These are phyloP conservation scores for Vulpes lagopus DNA, from an alignment of 2,113 vertebrate species.

Conservation along the genomic window DNA sequence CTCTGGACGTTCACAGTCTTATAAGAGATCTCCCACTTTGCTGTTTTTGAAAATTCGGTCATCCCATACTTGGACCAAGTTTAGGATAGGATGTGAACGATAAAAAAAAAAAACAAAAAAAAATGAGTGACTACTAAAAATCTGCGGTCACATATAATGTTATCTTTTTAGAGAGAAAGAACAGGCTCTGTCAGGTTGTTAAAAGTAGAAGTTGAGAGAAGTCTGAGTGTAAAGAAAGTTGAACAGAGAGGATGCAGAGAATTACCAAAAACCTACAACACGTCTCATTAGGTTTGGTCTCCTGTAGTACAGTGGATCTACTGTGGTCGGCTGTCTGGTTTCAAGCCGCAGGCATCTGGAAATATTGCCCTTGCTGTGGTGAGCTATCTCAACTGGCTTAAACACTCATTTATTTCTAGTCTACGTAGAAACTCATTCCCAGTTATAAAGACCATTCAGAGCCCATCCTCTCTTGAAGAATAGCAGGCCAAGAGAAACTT, in stretches of 20 bases:
- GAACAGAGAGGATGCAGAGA: constrained; percentile 79
- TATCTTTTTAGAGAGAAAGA: constrained; percentile 34
- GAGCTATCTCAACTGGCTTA: constrained; percentile 80
- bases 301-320: constrained; percentile 72
- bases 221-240: constrained; percentile 45
- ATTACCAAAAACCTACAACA: constrained; percentile 82
- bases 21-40: constrained; percentile 51
- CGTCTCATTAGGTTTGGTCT: constrained; percentile 80
- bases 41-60: constrained; percentile 77
- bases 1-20: constrained; percentile 56
- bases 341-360: constrained; percentile 75
- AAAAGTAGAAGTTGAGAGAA: constrained; percentile 73
- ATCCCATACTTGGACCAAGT: constrained; percentile 74
- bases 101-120: constrained; percentile 11
- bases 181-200: constrained; percentile 64
- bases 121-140: constrained; percentile 74
- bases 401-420: constrained; percentile 83
- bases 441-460: constrained; percentile 81
- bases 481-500: constrained; percentile 59
- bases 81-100: background rate
- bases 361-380: constrained; percentile 79
- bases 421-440: constrained; percentile 75
- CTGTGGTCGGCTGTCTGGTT: constrained; percentile 77
- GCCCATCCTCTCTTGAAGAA: constrained; percentile 79
- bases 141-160: constrained; percentile 63